Evolutionary conservation across 35 echinoderm and acorn worm species (phyloP).

Genomic region (Chiridota heheva): DNA sequence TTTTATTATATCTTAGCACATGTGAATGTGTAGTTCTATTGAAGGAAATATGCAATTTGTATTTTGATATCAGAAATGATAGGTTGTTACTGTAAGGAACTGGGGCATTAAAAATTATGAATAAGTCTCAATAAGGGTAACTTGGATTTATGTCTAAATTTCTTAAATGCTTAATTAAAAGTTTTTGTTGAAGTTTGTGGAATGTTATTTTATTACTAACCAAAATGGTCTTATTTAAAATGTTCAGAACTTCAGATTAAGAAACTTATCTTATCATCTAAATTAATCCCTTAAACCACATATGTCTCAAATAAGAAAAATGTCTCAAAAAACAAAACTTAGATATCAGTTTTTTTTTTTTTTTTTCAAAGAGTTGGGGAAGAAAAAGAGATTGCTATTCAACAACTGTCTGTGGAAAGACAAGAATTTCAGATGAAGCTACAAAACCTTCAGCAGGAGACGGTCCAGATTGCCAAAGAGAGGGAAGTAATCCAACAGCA

Average conservation of each 20-base stretch:
- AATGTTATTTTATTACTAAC: no score
- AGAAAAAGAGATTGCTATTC: constrained; percentile 73
- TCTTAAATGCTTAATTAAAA: no score
- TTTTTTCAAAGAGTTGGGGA: constrained; percentile 51
- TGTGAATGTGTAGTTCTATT: neutral
- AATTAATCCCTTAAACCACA: neutral
- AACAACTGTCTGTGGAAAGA: constrained; percentile 71
- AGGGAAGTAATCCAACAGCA: constrained; percentile 74
- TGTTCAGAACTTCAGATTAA: no score
- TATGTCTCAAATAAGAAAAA: no score
- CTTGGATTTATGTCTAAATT: no score
- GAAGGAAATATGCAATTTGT: neutral
- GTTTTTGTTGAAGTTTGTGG: no score
- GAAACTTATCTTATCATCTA: no score
- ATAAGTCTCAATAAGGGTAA: no score
- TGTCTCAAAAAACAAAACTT: no score
- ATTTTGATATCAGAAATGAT: neutral
- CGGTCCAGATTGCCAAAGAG: constrained; percentile 47
- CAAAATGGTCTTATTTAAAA: no score
- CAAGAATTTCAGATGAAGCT: constrained; percentile 54
- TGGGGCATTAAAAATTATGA: no score
- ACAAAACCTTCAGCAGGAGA: constrained; percentile 46
- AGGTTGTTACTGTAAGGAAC: no score
- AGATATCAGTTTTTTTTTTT: neutral
- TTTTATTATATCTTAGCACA: neutral